Evolutionary conservation across 2,797 vertebrate genomes (phyloP), one percentile per base, ranked within the genome.

Genomic region (Cirrhinus mrigala): DNA sequence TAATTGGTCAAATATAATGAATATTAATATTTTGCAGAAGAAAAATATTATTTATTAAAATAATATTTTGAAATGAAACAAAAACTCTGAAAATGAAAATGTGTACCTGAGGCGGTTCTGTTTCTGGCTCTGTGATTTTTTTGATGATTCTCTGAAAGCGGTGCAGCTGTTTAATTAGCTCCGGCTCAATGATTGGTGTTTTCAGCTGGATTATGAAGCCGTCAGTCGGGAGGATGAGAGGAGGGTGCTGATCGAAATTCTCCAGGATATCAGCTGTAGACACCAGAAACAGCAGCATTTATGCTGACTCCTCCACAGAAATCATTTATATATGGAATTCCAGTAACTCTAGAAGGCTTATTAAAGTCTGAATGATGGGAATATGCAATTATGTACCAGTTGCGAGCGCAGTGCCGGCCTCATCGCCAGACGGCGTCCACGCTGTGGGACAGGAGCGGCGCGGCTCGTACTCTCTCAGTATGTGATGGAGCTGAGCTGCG

Each of bases 181-280:
- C 81, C 0, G 71, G 44, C 44, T 94, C 94, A 33, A 79, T 83
- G 6, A 94, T 77, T 0, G 91, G 73, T 8, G 75, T 69, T 16
- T 89, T 90, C 79, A 94, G 89, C 54, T 93, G 90, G 56, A 96
- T 86, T 81, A 90, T 91, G 89, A 95, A 96, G 7, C 92, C 92
- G 12, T 76, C 89, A 0, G 90, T 87, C 0, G 96, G 95, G 80
- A 96, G 91, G 87, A 94, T 91, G 83, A 96, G 92, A 18, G 95
- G 94, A 44, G 95, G 95, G 76, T 96, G 95, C 79, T 94, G 93
- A 80, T 96, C 95, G 68, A 96, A 96, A 66, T 91, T 94, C 88
- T 94, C 94, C 92, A 96, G 88, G 87, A 96, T 92, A 22, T 95
- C 94, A 79, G 85, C 96, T 96, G 86, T 79, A 33, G 54, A 87